phyloP scores from a whole-genome alignment of 1,140 invertebrate genomes.

The Hycleus phaleratus region DNA sequence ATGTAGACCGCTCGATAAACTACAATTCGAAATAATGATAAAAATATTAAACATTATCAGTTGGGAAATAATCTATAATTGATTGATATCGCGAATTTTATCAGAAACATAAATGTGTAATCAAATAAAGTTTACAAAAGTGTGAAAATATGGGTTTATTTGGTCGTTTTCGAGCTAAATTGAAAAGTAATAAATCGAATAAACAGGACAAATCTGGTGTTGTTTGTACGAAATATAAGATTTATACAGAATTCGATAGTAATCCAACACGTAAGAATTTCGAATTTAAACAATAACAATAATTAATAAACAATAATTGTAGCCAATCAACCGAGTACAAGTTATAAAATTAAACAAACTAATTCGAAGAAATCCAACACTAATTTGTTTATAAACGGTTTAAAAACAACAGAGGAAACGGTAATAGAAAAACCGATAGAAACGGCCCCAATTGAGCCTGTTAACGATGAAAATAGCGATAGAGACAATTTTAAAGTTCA shows the following conservation, averaged over 20 bases:
- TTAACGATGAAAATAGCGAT: not conserved
- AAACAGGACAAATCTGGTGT: constrained; percentile 30
- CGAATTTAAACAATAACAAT: not conserved
- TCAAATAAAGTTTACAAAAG: too few relatives aligned
- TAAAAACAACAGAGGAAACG: too few relatives aligned
- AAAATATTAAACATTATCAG: constrained; percentile 1
- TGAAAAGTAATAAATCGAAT: constrained; percentile 34
- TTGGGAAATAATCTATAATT: too few relatives aligned
- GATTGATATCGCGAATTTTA: too few relatives aligned
- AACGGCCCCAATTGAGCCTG: too few relatives aligned
- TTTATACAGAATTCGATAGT: constrained; percentile 22
- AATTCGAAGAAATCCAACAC: too few relatives aligned
- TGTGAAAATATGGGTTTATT: constrained; percentile 38
- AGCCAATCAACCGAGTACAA: too few relatives aligned
- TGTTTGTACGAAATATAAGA: constrained; percentile 28
- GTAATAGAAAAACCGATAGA: too few relatives aligned
- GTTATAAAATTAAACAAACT: too few relatives aligned
- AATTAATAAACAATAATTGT: too few relatives aligned
- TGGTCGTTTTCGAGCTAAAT: constrained; percentile 41
- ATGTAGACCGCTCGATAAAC: constrained; percentile 66
- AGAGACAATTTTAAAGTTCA: constrained; percentile 18
- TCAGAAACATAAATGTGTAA: too few relatives aligned
- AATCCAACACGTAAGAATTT: constrained; percentile 14
- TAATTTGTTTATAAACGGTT: too few relatives aligned
- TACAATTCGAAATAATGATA: constrained; percentile 41